Evolutionary conservation across 2,888 invertebrate genomes (phyloP), one percentile per base, ranked within the genome.

Genomic region (Nemotelus pantherinus): DNA sequence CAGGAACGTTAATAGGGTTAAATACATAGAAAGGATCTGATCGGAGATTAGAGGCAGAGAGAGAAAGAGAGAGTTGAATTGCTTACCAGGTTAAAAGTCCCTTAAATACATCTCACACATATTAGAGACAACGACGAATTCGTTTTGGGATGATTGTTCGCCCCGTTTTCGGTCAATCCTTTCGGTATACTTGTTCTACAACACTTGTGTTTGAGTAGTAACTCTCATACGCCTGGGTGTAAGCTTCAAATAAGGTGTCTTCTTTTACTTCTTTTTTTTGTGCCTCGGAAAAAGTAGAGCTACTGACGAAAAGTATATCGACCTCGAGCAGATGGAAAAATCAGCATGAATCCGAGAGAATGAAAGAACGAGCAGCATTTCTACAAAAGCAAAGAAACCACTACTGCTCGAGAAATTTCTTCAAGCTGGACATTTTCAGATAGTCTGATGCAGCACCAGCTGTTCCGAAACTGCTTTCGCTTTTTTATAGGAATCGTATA

Each of bases 371-470:
- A 25, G 25, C 25, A 25, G 25, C 3, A 55, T 70, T 55, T n/a
- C 55, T 55, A 55, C 43, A 43, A 9, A 55, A 70, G 50, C 3
- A 39, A 70, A 55, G 65, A 45, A 65, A 65, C 47, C 65, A 43
- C 63, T 25, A 45, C 25, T 25, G 25, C 25, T 25, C 25, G 25
- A 25, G 1, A 25, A 25, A 25, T 25, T 25, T 25, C 25, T 25
- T 25, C 25, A 25, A 25, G 25, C 25, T 25, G 57, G 57, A 57
- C 25, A 7, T 57, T 25, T 7, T 10, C 10, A 57, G 6, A 57
- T 4, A 57, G 57, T 57, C 9, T 44, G 10, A 45, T 44, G 41
- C 60, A 25, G 60, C 41, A 60, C 60, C 60, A 60, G 60, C 41
- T 60, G 60, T 7, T 60, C 25, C 25, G 1, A 60, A 60, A 41